Conservation (phyloP, 2,113 vertebrate species). For the Dissostichus mawsoni region DNA sequence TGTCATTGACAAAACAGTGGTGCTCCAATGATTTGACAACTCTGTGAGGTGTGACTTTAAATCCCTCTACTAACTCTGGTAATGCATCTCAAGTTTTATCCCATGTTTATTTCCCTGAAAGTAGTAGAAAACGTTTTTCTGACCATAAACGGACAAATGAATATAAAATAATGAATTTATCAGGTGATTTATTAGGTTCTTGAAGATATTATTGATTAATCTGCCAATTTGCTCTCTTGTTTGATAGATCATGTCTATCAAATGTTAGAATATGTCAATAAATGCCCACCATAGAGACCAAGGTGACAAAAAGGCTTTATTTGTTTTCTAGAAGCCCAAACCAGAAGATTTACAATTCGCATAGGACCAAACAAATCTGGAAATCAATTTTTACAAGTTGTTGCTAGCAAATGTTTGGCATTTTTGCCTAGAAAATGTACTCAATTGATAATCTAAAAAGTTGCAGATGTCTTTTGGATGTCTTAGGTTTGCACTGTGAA, state of each 20-base stretch:
- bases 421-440: too few relatives aligned
- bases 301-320: neutral
- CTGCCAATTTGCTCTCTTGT: neutral
- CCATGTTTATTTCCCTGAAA: neutral
- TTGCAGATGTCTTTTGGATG: neutral
- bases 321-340: neutral
- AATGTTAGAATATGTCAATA: neutral
- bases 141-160: too few relatives aligned
- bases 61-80: neutral
- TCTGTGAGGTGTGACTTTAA: neutral
- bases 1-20: constrained; percentile 14
- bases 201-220: neutral
- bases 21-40: neutral
- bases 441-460: neutral
- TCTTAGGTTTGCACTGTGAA: too few relatives aligned
- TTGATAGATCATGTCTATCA: neutral
- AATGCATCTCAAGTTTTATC: neutral
- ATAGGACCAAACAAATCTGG: too few relatives aligned
- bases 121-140: neutral
- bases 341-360: neutral
- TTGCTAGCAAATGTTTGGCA: too few relatives aligned
- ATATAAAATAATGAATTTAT: neutral
- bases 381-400: too few relatives aligned
- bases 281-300: neutral
- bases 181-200: too few relatives aligned